Conservation (phyloP, 2,888 invertebrate genomes). For the Drosophila tanythrix region DNA sequence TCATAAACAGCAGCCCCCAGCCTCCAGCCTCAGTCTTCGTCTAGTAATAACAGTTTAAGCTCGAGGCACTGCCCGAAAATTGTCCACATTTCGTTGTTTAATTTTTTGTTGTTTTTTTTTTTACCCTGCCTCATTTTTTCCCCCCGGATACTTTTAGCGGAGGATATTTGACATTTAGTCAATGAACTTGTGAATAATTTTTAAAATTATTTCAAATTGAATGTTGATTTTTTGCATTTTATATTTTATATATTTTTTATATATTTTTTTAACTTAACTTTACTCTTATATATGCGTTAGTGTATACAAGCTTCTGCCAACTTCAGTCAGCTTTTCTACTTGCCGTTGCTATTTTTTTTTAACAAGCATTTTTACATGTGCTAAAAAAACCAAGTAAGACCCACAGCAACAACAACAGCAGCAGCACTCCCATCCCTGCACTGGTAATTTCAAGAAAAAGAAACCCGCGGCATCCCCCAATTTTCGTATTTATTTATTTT, state of each 20-base stretch:
- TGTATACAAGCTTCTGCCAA: background rate
- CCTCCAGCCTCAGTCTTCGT: slow-evolving; percentile 12
- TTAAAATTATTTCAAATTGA: background rate
- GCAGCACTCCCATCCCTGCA: background rate
- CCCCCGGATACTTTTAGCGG: slow-evolving; percentile 7
- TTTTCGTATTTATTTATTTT: background rate
- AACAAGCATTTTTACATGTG: slow-evolving; percentile 80
- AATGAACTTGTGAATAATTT: background rate
- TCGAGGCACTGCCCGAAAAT: slow-evolving; percentile 74
- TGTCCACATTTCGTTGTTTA: slow-evolving; percentile 78
- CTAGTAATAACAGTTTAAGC: slow-evolving; percentile 79
- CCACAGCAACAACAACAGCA: slow-evolving; percentile 1
- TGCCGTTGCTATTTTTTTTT: slow-evolving; percentile 33
- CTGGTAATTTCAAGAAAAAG: slow-evolving; percentile 22
- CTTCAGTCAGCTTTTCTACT: background rate
- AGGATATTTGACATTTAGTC: background rate
- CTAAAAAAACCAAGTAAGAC: slow-evolving; percentile 65
- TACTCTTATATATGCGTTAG: background rate
- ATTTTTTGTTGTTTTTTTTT: slow-evolving; percentile 57
- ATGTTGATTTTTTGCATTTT: background rate
- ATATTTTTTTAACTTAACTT: too few species aligned
- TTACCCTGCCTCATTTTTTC: background rate
- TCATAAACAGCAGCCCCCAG: slow-evolving; percentile 71
- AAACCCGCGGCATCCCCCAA: slow-evolving; percentile 43
- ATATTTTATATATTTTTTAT: background rate